Base-by-base conservation (phyloP, 2,888 invertebrate species). In the Apamea epomidion region DNA sequence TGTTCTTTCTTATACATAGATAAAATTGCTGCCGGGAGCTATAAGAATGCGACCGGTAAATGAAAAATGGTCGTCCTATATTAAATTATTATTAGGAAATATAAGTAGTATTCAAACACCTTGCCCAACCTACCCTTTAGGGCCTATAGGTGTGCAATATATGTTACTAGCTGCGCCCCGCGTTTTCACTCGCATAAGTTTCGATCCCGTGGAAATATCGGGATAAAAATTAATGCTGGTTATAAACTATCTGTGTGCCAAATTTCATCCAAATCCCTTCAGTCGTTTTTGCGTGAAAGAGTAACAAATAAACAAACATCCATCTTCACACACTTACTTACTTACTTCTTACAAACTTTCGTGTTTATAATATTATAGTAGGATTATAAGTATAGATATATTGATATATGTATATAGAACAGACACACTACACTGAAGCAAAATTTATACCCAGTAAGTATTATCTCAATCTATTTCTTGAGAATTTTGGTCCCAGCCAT, bases 21-120 rank as follows among this genome's bases (percentile, higher is more conserved):
- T 10, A n/a, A 65, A 25, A 62, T 54, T 54, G 14, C n/a, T 16
- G 29, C 18, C 21, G 1, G 14, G 12, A 29, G 48, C 42, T 62
- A 2, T 37, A 51, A n/a, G 2, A 48, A 10, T 62, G 62, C 48
- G 7, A 45, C n/a, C 3, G 0, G 14, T 37, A 42, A 69, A 45
- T 42, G 42, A 71, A 64, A 79, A 73, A 54, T 45, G 32, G n/a
- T 81, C 5, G 42, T 7, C n/a, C 10, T 70, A 62, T 62, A 10
- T 42, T 25, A 42, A 7, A 14, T 67, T 58, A 48, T 21, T 68
- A 45, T 32, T 4, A 79, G 10, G 4, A n/a, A 45, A 32, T 32
- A 6, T 65, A 25, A 1, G 7, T 65, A 54, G 1, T 21, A 45
- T 18, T 60, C 14, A 10, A 21, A 29, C 25, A 60, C 8, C 2